phyloP scores from a whole-genome alignment of 2,113 vertebrate genomes.

The Microcebus lehilahytsara region DNA sequence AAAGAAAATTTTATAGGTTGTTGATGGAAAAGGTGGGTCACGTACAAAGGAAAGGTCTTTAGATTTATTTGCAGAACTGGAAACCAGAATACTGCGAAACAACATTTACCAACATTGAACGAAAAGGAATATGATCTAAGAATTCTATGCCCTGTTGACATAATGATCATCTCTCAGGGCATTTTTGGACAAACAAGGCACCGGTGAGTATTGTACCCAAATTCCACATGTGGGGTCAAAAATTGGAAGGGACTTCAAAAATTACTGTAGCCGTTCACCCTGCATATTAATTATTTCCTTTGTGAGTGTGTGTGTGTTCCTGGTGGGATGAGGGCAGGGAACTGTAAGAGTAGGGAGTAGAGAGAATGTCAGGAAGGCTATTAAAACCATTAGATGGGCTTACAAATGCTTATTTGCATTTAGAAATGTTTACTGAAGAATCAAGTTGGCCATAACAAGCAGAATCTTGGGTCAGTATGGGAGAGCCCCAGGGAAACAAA shows the following conservation, averaged over 20 bases:
- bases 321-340: not conserved
- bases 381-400: not conserved
- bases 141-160: not conserved
- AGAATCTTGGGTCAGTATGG: not conserved
- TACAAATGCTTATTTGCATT: constrained; percentile 30
- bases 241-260: not conserved
- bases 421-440: constrained; percentile 36
- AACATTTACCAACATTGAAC: not conserved
- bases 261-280: not conserved
- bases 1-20: not conserved
- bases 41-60: constrained; percentile 1
- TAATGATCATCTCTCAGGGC: not conserved
- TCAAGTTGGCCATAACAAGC: not conserved
- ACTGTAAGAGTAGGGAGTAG: not conserved
- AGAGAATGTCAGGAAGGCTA: not conserved
- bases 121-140: not conserved
- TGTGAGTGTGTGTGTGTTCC: not conserved
- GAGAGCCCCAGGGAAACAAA: not conserved
- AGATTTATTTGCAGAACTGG: constrained; percentile 22
- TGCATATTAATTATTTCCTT: not conserved
- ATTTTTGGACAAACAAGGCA: not conserved
- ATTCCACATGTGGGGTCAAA: not conserved
- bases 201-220: not conserved
- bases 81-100: not conserved
- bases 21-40: not conserved